phyloP scores from a whole-genome alignment of 2,113 vertebrate species.

The Phrynosoma platyrhinos region DNA sequence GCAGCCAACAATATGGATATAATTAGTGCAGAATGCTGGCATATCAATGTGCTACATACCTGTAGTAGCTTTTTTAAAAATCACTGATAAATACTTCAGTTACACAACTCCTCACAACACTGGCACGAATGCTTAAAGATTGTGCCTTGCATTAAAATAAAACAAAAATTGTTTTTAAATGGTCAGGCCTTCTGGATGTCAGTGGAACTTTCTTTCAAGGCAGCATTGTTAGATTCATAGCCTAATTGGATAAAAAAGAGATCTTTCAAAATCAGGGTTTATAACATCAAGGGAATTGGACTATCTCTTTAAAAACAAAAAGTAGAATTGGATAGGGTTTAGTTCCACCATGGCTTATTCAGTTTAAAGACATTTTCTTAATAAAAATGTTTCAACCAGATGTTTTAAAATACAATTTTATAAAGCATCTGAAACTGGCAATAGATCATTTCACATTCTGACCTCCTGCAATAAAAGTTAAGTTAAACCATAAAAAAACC shows the following conservation, averaged over 20 bases:
- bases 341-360: constrained; percentile 57
- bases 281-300: not conserved
- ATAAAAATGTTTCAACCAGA: constrained; percentile 52
- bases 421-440: not conserved
- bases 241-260: not conserved
- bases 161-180: not conserved
- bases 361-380: constrained; percentile 47
- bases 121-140: constrained; percentile 17
- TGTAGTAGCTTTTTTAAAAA: constrained; percentile 48
- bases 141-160: constrained; percentile 15
- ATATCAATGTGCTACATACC: constrained; percentile 61
- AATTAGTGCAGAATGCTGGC: constrained; percentile 25
- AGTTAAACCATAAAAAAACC: constrained; percentile 55
- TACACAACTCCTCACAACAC: not conserved
- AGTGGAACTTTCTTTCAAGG: not conserved
- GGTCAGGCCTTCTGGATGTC: not conserved
- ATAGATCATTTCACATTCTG: constrained; percentile 49
- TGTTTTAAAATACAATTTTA: constrained; percentile 26
- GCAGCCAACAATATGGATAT: constrained; percentile 35
- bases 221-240: not conserved
- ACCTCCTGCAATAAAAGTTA: constrained; percentile 52
- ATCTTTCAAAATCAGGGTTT: constrained; percentile 49
- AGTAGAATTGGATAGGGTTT: constrained; percentile 42
- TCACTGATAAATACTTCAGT: constrained; percentile 16
- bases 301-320: constrained; percentile 40